Conservation (phyloP, 2,888 invertebrate genomes). For the Merodon equestris region DNA sequence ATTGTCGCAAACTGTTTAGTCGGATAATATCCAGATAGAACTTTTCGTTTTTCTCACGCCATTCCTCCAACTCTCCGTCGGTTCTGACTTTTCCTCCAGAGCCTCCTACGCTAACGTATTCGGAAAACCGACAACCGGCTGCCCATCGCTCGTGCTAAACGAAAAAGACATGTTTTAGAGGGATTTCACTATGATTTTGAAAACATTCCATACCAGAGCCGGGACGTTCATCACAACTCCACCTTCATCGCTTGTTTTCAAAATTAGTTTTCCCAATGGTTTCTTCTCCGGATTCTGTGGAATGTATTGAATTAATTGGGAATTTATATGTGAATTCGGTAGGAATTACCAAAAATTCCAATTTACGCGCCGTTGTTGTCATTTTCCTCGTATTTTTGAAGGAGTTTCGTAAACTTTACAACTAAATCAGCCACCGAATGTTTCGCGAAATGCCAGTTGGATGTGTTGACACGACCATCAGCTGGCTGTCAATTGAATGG, state of each 20-base stretch:
- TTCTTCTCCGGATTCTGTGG: constrained; percentile 82
- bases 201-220: constrained; percentile 81
- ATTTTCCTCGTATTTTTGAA: constrained; percentile 7
- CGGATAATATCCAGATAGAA: constrained; percentile 85
- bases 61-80: constrained; percentile 83
- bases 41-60: constrained; percentile 83
- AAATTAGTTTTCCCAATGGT: constrained; percentile 80
- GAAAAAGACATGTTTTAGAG: constrained; percentile 8
- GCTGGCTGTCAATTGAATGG: constrained; percentile 37
- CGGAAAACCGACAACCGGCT: constrained; percentile 70
- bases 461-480: constrained; percentile 17
- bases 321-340: neutral
- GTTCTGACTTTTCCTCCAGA: constrained; percentile 79
- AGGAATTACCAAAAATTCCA: constrained; percentile 45
- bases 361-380: constrained; percentile 21
- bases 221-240: constrained; percentile 81
- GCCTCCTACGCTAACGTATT: constrained; percentile 72
- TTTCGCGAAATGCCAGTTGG: constrained; percentile 2
- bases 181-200: neutral
- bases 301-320: neutral
- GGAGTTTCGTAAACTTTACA: no score
- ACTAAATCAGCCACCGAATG: neutral
- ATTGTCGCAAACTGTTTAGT: constrained; percentile 84
- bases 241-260: constrained; percentile 76
- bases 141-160: constrained; percentile 73